Conservation (phyloP, 2,113 vertebrate species). For the mouse (Mus musculus) region GRCm39 chr13:101780001-101780500, state of each 20-base stretch:
- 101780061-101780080: neutral
- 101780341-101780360: neutral
- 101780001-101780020: neutral
- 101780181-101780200: neutral
- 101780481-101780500: neutral
- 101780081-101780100: neutral
- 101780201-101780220: neutral
- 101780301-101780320: neutral
- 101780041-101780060: neutral
- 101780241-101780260: neutral
- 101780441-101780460: neutral
- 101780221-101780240: neutral
- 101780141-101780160: neutral
- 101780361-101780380: neutral
- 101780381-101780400: neutral
- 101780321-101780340: neutral
- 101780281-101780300: neutral
- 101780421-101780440: neutral
- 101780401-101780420: neutral
- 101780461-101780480: neutral
- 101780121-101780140: neutral
- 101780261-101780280: neutral
- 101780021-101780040: neutral
- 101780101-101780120: neutral
- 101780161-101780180: neutral